Evolutionary conservation across 1,140 invertebrate genomes (phyloP), one percentile per base, ranked within the genome.

Genomic region (Drosophila willistoni): DNA sequence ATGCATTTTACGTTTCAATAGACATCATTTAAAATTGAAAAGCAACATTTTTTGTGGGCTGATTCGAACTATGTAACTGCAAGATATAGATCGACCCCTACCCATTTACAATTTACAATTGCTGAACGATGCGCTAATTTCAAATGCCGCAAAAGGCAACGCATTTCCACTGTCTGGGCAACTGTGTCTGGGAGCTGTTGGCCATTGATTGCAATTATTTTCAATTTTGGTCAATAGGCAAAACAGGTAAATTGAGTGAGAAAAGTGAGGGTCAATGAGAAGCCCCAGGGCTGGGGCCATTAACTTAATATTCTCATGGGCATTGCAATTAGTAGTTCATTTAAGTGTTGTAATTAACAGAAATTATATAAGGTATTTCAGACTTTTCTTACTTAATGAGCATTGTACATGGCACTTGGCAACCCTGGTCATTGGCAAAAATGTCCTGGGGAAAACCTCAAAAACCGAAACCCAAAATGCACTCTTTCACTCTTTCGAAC

Each of bases 391-490:
- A 36, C 34, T 36, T 10, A 54, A 54, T 25, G 17, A 10, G 47
- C 10, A 6, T 51, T 54, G 22, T 54, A 54, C n/a, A 17, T 54
- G 47, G 47, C 1, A 19, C 7, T 33, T 59, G 33, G 10, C 56
- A 59, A 36, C 56, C 56, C 56, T 59, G 56, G 56, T 17, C 22
- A 17, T 22, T 2, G 17, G 1, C 13, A 36, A 57, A 57, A 57
- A 34, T 7, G 9, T 14, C 7, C 14, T 9, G 33, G 47, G 6
- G 22, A 73, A 73, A 59, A 59, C 71, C 74, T 73, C 74, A 77
- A 77, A 77, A 73, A 39, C 71, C 65, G 44, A 63, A 67, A 74
- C 75, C 71, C 61, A 57, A 76, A 77, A 73, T 73, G 71, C 71
- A 71, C 72, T 74, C 64, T 62, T 68, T 68, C 73, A 64, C 64